These are phyloP conservation scores for Caerostris extrusa DNA, from an alignment of 1,140 invertebrate species.

Conservation along the genomic window DNA sequence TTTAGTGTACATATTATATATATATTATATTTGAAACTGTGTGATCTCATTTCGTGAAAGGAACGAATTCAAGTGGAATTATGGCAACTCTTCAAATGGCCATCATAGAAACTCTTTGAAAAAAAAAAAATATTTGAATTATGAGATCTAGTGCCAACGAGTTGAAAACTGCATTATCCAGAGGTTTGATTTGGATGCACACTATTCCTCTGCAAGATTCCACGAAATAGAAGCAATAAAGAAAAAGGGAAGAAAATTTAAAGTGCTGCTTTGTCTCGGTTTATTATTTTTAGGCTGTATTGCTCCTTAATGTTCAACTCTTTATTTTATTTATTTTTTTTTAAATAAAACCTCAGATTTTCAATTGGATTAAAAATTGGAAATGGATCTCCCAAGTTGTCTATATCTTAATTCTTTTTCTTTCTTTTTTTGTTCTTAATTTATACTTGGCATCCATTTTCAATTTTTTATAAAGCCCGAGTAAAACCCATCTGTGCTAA, in stretches of 20 bases:
- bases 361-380: constrained; percentile 3
- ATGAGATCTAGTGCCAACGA: constrained; percentile 55
- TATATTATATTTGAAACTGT: constrained; percentile 41
- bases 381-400: constrained; percentile 17
- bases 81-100: background rate
- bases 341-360: constrained; percentile 73
- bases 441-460: constrained; percentile 16
- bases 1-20: constrained; percentile 74
- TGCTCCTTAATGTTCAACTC: background rate
- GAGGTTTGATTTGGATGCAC: constrained; percentile 16
- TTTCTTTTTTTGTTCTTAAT: background rate
- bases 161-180: constrained; percentile 15
- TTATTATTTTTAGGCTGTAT: background rate
- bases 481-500: constrained; percentile 68
- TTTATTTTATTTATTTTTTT: background rate
- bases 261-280: background rate
- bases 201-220: constrained; percentile 28
- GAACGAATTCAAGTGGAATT: background rate
- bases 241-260: background rate
- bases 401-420: background rate
- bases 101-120: background rate
- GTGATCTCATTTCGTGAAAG: constrained; percentile 29
- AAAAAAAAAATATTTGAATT: background rate
- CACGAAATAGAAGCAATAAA: background rate
- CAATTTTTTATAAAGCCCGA: background rate